Evolutionary conservation across 2,888 invertebrate genomes (phyloP).

Genomic region (Anorthoa munda): DNA sequence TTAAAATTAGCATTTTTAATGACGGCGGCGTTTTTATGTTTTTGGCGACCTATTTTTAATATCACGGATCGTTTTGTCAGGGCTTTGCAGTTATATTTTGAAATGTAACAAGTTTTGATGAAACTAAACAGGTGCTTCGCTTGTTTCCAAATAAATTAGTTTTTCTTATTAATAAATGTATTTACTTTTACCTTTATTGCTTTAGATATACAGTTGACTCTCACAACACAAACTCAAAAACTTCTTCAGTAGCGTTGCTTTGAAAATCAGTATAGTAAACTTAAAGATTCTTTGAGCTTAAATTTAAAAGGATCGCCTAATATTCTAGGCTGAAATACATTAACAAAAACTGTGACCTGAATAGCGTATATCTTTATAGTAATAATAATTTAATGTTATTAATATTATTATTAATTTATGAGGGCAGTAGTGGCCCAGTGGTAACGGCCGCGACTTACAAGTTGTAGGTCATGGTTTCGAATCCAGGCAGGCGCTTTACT

Average conservation of each 20-base stretch:
- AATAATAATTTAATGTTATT: no score
- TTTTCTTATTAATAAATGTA: background rate
- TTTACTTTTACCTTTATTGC: conserved; percentile 19
- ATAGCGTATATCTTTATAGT: background rate
- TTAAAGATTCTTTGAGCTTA: background rate
- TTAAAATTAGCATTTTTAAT: conserved; percentile 63
- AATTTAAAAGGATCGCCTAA: background rate
- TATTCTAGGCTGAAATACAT: conserved; percentile 10
- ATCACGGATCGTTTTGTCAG: conserved; percentile 34
- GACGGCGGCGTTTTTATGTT: conserved; percentile 38
- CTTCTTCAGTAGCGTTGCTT: background rate
- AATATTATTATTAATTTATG: no score
- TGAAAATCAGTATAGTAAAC: background rate
- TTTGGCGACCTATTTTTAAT: conserved; percentile 49
- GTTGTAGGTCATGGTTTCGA: no score
- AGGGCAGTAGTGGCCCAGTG: no score
- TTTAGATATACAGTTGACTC: background rate
- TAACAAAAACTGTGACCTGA: conserved; percentile 3
- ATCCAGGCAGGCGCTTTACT: no score
- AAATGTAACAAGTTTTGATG: conserved; percentile 8
- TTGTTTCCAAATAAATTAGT: background rate
- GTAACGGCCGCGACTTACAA: no score
- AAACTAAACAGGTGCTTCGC: background rate
- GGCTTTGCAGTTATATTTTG: conserved; percentile 25
- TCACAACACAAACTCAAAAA: background rate